Base-by-base conservation (phyloP, 2,888 invertebrate species). In the Homarus gammarus region DNA sequence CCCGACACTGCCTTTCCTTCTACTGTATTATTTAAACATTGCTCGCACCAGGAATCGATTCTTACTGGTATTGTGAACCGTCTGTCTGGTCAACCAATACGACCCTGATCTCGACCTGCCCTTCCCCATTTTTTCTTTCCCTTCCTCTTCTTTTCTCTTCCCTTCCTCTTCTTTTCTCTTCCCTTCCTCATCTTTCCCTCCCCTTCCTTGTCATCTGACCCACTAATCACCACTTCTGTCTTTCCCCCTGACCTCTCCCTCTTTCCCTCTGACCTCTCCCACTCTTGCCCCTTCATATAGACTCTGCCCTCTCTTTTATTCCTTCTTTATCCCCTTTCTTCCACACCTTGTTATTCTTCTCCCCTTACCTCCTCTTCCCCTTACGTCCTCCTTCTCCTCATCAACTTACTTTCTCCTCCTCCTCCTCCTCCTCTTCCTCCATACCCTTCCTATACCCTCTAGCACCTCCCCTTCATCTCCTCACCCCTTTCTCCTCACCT, bases 111-210 rank as follows among this genome's bases (percentile, higher is more conserved):
- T n/a, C n/a, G n/a, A n/a, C n/a, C n/a, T n/a, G n/a, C n/a, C n/a
- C n/a, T n/a, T n/a, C n/a, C n/a, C 40, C 22, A 44, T 40, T n/a
- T 22, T 8, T n/a, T 44, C 70, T 10, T 40, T 70, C 83, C 22
- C 83, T 31, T 68, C 22, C 70, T 44, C 49, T 31, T 10, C 33
- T 44, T 8, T 27, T 72, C 68, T 6, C 15, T 44, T 49, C 70
- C 49, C 51, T 51, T 51, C 22, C 56, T 33, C 51, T 15, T 40
- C 27, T 44, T 12, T 61, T 61, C 77, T 40, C 31, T 44, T 64
- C 40, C 61, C 64, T 10, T 61, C 49, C 64, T 40, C 73, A 22
- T 38, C 64, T 27, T 51, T 70, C 49, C 70, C 68, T 70, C 49
- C 51, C 40, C 27, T 27, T 40, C 77, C 40, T 44, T 64, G 3